Base-by-base conservation (phyloP, 2,888 invertebrate genomes). In the Hetaerina titia region DNA sequence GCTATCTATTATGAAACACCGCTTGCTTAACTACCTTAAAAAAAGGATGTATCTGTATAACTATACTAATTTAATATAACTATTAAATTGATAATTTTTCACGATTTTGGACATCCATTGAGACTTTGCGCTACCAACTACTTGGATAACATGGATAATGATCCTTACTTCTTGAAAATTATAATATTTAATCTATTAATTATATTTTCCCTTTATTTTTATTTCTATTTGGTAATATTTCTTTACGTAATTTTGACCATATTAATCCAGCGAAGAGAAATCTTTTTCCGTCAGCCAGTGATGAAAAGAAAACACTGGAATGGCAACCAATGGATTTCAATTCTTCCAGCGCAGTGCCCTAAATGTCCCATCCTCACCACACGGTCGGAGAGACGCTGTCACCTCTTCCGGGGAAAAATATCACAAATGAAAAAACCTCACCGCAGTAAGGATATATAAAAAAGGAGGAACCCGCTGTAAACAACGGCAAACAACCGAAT, bases 401-500 rank as follows among this genome's bases (percentile, higher is more conserved):
- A 5, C 58, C 57, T 89, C n/a, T 56, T 89, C n/a, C 56, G 58
- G 56, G 56, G 57, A 15, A 89, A n/a, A 90, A 92, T 56, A 92
- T 92, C 92, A 69, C 56, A 92, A 92, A 69, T 64, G 69, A 81
- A 92, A 90, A 45, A 19, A 58, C 58, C 58, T 89, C 92, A 7
- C 19, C 69, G 19, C 81, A 31, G 81, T 31, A 31, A 31, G 81
- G 31, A 81, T 74, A 11, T 81, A 81, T 13, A 81, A 81, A 81
- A 69, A 81, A 81, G 31, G 81, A 69, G 22, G 19, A 25, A n/a
- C 22, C 64, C 64, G 45, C 92, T 11, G 90, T 63, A 63, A 63
- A 90, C 90, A 64, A 90, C 31, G 90, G n/a, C 89, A 69, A 89
- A 89, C 89, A 58, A 13, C 81, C 81, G 81, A 81, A 31, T 81